A percentile compares a stretch with the other conserved stretches of the same genome.
These are phyloP conservation scores for Cotesia glomerata DNA, from an alignment of 1,140 invertebrate genomes.

Conservation along the genomic window DNA sequence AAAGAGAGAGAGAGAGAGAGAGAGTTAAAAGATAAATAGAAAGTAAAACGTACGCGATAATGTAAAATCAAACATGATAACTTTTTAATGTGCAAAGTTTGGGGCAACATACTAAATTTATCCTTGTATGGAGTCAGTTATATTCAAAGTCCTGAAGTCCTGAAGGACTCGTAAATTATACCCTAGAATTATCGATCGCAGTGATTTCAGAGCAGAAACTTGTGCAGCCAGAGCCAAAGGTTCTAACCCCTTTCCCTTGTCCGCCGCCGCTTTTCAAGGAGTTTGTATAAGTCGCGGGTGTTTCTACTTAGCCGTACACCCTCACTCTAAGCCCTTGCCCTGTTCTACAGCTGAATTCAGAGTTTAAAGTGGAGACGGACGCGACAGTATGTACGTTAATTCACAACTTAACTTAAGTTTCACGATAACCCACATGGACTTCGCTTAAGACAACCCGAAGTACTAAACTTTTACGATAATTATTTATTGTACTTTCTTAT, in stretches of 20 bases:
- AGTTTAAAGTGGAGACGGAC: no score
- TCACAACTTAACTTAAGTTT: no score
- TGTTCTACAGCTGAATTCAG: not conserved
- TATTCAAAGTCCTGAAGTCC: constrained; percentile 12
- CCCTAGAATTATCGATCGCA: constrained; percentile 22
- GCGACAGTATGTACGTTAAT: no score
- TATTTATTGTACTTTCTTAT: no score
- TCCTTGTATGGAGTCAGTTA: not conserved
- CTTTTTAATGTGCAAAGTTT: constrained; percentile 15
- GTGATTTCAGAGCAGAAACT: not conserved
- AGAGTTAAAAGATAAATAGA: not conserved
- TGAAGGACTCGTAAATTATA: constrained; percentile 25
- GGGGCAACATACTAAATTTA: constrained; percentile 20
- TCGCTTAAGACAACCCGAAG: no score
- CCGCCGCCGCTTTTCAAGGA: not conserved
- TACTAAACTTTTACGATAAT: no score
- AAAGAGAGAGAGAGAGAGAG: not conserved
- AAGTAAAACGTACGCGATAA: not conserved
- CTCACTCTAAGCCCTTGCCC: no score
- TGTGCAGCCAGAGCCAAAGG: no score
- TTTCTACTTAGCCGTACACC: constrained; percentile 9
- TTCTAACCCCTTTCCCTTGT: not conserved
- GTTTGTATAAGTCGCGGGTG: constrained; percentile 10
- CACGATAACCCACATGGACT: no score
- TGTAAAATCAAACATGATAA: constrained; percentile 14